Evolutionary conservation across 2,797 vertebrate species (phyloP).

Genomic region (Lateolabrax maculatus): DNA sequence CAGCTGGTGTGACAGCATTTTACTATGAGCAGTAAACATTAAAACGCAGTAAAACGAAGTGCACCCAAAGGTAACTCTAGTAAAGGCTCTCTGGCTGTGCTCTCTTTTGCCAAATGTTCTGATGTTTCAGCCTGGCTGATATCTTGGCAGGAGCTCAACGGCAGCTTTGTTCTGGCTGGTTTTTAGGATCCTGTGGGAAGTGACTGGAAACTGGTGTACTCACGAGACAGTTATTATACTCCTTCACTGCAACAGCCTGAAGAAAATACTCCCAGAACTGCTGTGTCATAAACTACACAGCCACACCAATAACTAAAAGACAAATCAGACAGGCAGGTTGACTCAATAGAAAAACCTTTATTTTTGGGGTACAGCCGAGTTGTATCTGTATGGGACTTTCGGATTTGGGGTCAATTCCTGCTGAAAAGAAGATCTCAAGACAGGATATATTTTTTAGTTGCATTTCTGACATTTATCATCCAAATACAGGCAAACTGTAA

Average conservation of each 20-base stretch:
- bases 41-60: not conserved
- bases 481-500: not conserved
- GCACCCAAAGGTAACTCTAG: conserved; percentile 11
- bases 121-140: conserved; percentile 18
- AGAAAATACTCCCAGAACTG: conserved; percentile 12
- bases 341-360: accelerated
- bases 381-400: not conserved
- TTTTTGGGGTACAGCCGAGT: not conserved
- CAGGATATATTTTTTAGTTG: not conserved
- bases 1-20: conserved; percentile 24
- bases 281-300: conserved; percentile 24
- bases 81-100: not conserved
- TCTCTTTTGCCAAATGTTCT: conserved; percentile 24
- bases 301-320: not conserved
- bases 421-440: not conserved
- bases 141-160: conserved; percentile 34
- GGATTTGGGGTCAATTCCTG: not conserved
- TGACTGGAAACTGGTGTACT: conserved; percentile 50
- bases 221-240: conserved; percentile 39
- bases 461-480: not conserved
- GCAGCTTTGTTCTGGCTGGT: conserved; percentile 43
- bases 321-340: not conserved
- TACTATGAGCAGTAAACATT: not conserved
- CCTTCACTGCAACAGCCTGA: conserved; percentile 1
- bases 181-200: conserved; percentile 18